Evolutionary conservation across 1,140 invertebrate genomes (phyloP), one percentile per base, ranked within the genome.

Genomic region (Littorina saxatilis): DNA sequence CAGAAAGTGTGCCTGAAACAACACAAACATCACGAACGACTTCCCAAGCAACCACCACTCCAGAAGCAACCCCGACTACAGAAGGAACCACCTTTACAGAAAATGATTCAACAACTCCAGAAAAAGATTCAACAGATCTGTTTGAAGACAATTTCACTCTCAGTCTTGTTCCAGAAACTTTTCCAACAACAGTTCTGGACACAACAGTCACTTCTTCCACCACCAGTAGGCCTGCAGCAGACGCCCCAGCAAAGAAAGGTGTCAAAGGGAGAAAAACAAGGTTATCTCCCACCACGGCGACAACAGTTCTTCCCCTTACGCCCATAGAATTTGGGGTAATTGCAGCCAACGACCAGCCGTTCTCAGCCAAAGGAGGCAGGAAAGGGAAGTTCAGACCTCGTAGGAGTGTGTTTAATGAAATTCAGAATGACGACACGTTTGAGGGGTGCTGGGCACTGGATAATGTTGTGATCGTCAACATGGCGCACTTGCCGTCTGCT

Each of bases 371-470:
- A 17, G 43, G 43, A 47, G 43, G 43, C 43, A 47, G 17, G 43
- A 47, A 47, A 17, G 43, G 43, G 17, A 47, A 47, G 17, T 47
- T 9, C 43, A 5, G 43, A 5, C 5, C 7, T 47, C 17, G 5
- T 17, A 47, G 5, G 17, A 47, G 43, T 5, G 43, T 9, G 43
- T 47, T 47, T 47, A 74, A 74, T 40, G 23, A 47, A 5, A 39
- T 52, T 27, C 66, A 68, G 32, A 68, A 68, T 68, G 66, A 50
- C 5, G 70, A 73, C 11, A 55, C 50, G 20, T 76, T 52, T 66
- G 75, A 86, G 74, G 88, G 88, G 4, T 93, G 92, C 81, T 92
- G 92, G 91, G 92, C 87, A 11, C 80, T 93, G 55, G 92, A 93
- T 80, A 91, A 93, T 83, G 87, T 93, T 23, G 63, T 92, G 5